phyloP scores from a whole-genome alignment of 2,888 invertebrate genomes.

The Pilophorus perplexus region DNA sequence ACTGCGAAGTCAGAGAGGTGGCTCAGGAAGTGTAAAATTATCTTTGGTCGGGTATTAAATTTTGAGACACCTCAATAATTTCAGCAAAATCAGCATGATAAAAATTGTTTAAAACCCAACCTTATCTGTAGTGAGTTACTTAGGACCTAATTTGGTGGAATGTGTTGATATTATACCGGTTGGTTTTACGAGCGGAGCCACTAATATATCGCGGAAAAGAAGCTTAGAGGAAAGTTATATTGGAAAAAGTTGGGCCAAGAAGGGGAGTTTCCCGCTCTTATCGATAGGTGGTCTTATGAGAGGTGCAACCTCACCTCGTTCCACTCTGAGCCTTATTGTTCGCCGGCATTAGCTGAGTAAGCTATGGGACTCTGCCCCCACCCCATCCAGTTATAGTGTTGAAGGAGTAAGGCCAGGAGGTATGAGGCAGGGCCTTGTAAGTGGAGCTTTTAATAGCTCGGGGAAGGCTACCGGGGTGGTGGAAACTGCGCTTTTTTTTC shows the following conservation, averaged over 20 bases:
- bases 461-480: neutral
- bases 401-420: neutral
- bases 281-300: neutral
- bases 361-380: conserved; percentile 1
- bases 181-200: neutral
- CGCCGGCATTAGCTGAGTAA: conserved; percentile 7
- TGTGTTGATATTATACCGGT: neutral
- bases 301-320: neutral
- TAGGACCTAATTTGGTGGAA: too few relatives aligned
- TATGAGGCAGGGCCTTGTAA: too few relatives aligned
- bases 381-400: too few relatives aligned
- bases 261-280: too few relatives aligned
- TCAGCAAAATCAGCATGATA: too few relatives aligned
- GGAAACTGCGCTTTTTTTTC: neutral
- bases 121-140: too few relatives aligned
- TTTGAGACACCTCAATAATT: too few relatives aligned
- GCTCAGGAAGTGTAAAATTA: too few relatives aligned
- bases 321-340: conserved; percentile 6
- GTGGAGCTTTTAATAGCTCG: neutral
- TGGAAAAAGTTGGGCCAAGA: neutral
- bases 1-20: too few relatives aligned
- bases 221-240: neutral
- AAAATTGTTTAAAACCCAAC: too few relatives aligned
- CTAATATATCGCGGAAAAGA: neutral
- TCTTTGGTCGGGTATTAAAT: too few relatives aligned